Percentiles rank a stretch among this genome's conserved stretches.
phyloP scores from a whole-genome alignment of 2,888 invertebrate species.

The Chymomyza procnemis region DNA sequence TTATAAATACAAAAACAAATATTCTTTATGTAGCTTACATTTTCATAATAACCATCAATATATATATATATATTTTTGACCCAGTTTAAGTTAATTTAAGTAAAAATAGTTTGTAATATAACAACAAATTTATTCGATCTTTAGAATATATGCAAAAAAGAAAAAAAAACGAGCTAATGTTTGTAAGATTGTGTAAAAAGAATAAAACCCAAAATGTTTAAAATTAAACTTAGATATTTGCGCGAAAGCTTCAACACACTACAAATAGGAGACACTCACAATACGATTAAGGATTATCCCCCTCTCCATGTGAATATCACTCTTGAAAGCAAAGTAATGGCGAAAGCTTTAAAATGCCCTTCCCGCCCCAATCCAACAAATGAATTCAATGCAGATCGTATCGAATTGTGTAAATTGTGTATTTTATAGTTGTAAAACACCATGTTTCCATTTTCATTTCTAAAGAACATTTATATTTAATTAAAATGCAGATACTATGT shows the following conservation, averaged over 20 bases:
- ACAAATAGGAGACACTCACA: neutral
- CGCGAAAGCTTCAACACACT: neutral
- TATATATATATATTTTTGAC: neutral
- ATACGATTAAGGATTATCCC: neutral
- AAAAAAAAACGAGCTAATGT: neutral
- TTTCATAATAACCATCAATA: neutral
- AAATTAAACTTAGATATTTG: neutral
- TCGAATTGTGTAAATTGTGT: slow-evolving; percentile 50
- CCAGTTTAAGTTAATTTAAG: neutral
- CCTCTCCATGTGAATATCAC: neutral
- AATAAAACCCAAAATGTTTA: neutral
- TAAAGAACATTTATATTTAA: slow-evolving; percentile 5
- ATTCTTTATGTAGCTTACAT: neutral
- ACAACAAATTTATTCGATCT: neutral
- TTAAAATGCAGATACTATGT: slow-evolving; percentile 11
- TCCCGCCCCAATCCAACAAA: neutral
- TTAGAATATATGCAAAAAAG: neutral
- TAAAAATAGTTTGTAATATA: neutral
- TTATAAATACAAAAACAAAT: neutral
- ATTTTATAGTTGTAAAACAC: slow-evolving; percentile 32
- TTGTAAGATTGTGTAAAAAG: neutral
- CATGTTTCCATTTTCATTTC: slow-evolving; percentile 1
- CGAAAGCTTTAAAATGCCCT: neutral
- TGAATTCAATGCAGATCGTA: slow-evolving; percentile 33
- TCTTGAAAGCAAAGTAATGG: neutral